Evolutionary conservation across 2,888 invertebrate species (phyloP).

Genomic region (Diaprepes abbreviatus): DNA sequence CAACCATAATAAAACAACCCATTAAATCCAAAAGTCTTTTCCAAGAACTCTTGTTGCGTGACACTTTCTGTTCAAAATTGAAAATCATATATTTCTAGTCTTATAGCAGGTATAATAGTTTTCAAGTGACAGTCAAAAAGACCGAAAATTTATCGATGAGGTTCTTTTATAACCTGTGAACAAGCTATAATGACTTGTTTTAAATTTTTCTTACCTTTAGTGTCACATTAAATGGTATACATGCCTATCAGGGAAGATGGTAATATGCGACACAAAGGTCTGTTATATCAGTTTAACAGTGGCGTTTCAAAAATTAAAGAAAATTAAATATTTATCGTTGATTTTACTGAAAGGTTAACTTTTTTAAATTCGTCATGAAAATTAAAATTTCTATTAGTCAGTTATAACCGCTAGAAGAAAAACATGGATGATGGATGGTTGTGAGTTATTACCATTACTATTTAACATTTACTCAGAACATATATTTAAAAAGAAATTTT

Average conservation of each 20-base stretch:
- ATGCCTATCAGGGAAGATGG: constrained; percentile 30
- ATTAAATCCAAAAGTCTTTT: constrained; percentile 40
- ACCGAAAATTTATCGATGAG: constrained; percentile 45
- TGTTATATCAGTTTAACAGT: no score
- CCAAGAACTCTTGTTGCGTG: constrained; percentile 45
- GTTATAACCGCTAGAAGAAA: no score
- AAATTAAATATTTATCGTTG: no score
- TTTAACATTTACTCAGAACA: no score
- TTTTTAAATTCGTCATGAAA: no score
- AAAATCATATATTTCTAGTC: constrained; percentile 41
- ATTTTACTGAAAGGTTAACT: no score
- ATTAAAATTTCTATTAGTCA: no score
- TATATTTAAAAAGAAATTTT: no score
- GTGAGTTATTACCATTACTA: no score
- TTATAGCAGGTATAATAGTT: constrained; percentile 43
- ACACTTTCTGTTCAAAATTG: constrained; percentile 45
- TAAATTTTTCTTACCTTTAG: constrained; percentile 50
- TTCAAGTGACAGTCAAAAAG: constrained; percentile 43
- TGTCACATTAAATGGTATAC: constrained; percentile 47
- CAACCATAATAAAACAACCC: constrained; percentile 35
- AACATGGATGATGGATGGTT: no score
- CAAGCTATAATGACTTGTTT: constrained; percentile 56
- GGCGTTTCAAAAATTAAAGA: no score
- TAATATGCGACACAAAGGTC: constrained; percentile 14
- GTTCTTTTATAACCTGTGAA: constrained; percentile 54